phyloP scores from a whole-genome alignment of 2,888 invertebrate species.

The Dynastes hyllus region DNA sequence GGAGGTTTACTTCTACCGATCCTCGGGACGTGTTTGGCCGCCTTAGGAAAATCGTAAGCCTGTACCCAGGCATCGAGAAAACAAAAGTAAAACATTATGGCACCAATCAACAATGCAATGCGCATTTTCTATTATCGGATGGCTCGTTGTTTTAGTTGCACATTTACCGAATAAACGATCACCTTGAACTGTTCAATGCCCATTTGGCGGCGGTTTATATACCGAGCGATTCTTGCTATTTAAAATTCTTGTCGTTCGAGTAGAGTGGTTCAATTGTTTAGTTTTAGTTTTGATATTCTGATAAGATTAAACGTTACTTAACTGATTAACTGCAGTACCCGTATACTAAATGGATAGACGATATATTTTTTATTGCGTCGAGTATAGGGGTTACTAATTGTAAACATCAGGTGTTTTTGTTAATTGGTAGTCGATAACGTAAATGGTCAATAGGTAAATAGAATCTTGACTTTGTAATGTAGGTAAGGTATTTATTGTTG shows the following conservation, averaged over 20 bases:
- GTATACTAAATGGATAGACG: constrained; percentile 11
- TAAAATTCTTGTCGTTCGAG: constrained; percentile 37
- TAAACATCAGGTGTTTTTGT: constrained; percentile 27
- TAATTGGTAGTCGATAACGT: not conserved
- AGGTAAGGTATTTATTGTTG: too few relatives aligned
- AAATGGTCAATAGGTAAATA: not conserved
- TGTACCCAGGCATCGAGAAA: constrained; percentile 21
- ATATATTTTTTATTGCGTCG: constrained; percentile 10
- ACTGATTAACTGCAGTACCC: constrained; percentile 32
- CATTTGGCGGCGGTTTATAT: constrained; percentile 21
- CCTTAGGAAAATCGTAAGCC: constrained; percentile 64
- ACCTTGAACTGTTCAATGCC: not conserved
- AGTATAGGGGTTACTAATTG: constrained; percentile 24
- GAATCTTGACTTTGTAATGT: not conserved
- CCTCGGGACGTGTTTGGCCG: constrained; percentile 68
- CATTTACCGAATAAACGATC: not conserved
- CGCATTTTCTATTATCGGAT: constrained; percentile 38
- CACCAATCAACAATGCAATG: constrained; percentile 14
- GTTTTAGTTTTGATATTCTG: not conserved
- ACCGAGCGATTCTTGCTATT: not conserved
- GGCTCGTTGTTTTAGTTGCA: not conserved
- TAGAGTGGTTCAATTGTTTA: constrained; percentile 31
- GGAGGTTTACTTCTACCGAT: constrained; percentile 60
- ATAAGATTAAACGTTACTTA: constrained; percentile 7
- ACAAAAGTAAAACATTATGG: constrained; percentile 38